Evolutionary conservation across 2,888 invertebrate genomes (phyloP), one percentile per base, ranked within the genome.

Genomic region (Yponomeuta evonymella): DNA sequence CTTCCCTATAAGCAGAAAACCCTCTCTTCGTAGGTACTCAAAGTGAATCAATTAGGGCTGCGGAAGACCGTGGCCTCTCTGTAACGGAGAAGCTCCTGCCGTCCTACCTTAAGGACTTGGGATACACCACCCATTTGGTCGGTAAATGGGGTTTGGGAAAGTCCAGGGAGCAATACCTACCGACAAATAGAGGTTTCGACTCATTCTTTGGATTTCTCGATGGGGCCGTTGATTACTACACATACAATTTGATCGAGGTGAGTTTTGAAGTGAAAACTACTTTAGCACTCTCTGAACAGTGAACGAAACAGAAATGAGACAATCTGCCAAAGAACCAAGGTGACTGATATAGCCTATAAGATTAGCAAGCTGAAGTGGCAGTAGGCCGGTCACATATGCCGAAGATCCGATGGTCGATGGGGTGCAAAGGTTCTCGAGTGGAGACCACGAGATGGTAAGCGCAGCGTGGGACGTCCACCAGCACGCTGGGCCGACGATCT

Each of bases 91-190:
- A 93, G 73, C 85, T 96, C 1, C 86, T 97, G 76, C 96, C 97
- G 0, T 93, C 96, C 77, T 92, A 94, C 79, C 88, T 94, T 72
- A 90, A 92, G 77, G 93, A 95, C 74, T 89, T 96, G 71, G 97
- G 96, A 15, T 98, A 98, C 86, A 85, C 86, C 11, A 96, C 97
- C 3, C 95, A 96, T 83, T 92, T 96, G 64, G 93, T 98, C 15
- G 98, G 97, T 64, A 98, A 98, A 93, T 97, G 97, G 97, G 95
- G 95, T 85, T 91, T 97, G 78, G 97, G 97, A n/a, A 96, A 94
- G 86, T 95, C 94, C 77, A 91, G 93, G 72, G 92, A 93, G 75
- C 93, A 93, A 76, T 96, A 95, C 85, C 94, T 95, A 0, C 96
- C 96, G 1, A 94, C 93, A 64, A 93, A 92, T 78, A 93, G 96